Conservation (phyloP, 1,140 invertebrate genomes). For the Pseudobourletiella spinata region DNA sequence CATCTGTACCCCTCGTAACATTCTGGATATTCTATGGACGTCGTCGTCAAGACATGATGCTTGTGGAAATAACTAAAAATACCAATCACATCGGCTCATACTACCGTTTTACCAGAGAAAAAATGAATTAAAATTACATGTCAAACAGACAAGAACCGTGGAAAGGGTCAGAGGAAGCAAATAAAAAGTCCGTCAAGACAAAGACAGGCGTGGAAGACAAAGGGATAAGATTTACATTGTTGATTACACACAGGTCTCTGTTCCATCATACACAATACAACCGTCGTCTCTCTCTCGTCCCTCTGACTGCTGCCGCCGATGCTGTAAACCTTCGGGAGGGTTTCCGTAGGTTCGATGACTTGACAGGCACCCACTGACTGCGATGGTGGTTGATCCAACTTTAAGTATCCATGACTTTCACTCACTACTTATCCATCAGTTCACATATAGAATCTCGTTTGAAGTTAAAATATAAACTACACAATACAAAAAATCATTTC, state of each 20-base stretch:
- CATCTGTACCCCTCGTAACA: neutral
- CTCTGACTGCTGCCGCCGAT: neutral
- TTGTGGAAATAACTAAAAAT: neutral
- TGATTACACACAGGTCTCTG: neutral
- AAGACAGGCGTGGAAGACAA: neutral
- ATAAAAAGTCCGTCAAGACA: slow-evolving; percentile 4
- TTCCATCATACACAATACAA: neutral
- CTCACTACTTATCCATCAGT: too few relatives aligned
- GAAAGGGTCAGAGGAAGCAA: slow-evolving; percentile 11
- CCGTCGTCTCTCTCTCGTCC: neutral
- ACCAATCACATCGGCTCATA: neutral
- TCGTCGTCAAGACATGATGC: neutral
- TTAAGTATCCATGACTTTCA: too few relatives aligned
- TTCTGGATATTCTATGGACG: neutral
- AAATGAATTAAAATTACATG: slow-evolving; percentile 4
- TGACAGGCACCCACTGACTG: neutral
- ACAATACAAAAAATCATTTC: too few relatives aligned
- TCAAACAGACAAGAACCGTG: slow-evolving; percentile 9
- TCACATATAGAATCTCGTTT: too few relatives aligned
- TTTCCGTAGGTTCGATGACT: neutral
- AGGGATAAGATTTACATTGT: neutral
- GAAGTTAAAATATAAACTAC: too few relatives aligned
- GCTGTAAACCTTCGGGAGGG: neutral
- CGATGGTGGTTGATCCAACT: neutral
- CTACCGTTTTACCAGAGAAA: neutral